These are phyloP conservation scores for Tapera naevia DNA, from an alignment of 2,797 vertebrate species.

Conservation along the genomic window DNA sequence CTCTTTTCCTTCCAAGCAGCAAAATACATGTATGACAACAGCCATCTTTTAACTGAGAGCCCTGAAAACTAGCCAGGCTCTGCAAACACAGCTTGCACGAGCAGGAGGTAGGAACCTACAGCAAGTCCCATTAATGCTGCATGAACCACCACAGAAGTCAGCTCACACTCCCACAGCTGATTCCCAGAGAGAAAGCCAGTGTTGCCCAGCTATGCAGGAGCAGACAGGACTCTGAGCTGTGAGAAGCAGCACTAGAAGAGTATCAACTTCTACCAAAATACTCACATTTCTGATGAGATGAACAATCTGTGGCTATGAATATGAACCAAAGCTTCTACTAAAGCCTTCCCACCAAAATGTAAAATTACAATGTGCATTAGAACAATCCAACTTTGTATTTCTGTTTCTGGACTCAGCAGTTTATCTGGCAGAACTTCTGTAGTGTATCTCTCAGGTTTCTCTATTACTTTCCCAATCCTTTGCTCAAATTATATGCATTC, in stretches of 20 bases:
- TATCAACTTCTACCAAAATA: not conserved
- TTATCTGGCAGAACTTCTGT: not conserved
- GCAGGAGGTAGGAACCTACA: not conserved
- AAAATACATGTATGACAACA: not conserved
- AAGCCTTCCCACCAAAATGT: not conserved
- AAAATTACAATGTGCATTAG: not conserved
- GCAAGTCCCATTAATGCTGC: not conserved
- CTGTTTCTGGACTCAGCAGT: not conserved
- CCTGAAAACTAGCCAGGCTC: not conserved
- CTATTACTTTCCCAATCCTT: not conserved
- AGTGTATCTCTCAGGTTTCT: not conserved
- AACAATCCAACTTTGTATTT: not conserved
- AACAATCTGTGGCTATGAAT: not conserved
- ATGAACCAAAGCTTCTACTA: not conserved
- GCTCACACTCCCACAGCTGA: not conserved
- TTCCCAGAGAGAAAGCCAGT: not conserved
- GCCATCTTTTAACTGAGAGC: not conserved
- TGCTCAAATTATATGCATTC: not conserved
- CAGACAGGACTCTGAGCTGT: not conserved
- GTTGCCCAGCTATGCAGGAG: accelerated
- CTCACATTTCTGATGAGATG: not conserved
- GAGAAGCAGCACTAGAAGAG: not conserved
- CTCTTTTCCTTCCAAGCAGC: not conserved
- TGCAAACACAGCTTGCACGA: not conserved
- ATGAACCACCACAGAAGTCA: not conserved